Conservation (phyloP, 2,113 vertebrate species). For the Sceloporus undulatus region DNA sequence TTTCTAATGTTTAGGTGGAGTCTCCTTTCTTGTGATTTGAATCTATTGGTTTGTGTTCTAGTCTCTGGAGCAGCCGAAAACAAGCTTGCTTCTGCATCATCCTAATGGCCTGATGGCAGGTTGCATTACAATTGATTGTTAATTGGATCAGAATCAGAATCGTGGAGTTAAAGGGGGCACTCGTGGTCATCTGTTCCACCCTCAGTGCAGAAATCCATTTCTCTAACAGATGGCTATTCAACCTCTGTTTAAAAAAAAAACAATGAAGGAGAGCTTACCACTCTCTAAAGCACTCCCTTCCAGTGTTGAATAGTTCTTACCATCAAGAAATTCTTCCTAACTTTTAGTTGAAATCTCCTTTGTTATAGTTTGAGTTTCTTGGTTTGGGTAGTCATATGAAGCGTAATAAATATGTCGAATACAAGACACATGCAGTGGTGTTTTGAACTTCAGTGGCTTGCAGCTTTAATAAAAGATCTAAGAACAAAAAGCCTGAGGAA, state of each 20-base stretch:
- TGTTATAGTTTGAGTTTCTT: no score
- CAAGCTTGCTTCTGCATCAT: background rate
- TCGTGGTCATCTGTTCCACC: no score
- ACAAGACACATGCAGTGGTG: background rate
- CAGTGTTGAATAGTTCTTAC: background rate
- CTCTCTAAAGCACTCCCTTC: background rate
- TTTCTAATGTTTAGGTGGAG: no score
- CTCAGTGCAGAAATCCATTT: no score
- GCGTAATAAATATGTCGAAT: constrained; percentile 1
- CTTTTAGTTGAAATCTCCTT: background rate
- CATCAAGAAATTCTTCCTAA: background rate
- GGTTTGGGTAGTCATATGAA: no score
- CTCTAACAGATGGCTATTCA: no score
- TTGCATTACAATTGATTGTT: background rate
- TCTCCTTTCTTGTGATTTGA: no score
- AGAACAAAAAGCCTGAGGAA: background rate
- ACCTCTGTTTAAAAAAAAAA: no score
- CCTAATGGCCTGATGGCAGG: background rate
- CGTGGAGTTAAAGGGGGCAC: background rate
- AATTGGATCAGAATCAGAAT: background rate
- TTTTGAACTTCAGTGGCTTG: background rate
- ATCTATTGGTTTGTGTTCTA: no score
- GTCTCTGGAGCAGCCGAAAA: no score
- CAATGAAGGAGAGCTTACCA: no score
- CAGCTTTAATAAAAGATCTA: background rate